Evolutionary conservation across 2,113 vertebrate species (phyloP).

Genomic region (Microtus ochrogaster): DNA sequence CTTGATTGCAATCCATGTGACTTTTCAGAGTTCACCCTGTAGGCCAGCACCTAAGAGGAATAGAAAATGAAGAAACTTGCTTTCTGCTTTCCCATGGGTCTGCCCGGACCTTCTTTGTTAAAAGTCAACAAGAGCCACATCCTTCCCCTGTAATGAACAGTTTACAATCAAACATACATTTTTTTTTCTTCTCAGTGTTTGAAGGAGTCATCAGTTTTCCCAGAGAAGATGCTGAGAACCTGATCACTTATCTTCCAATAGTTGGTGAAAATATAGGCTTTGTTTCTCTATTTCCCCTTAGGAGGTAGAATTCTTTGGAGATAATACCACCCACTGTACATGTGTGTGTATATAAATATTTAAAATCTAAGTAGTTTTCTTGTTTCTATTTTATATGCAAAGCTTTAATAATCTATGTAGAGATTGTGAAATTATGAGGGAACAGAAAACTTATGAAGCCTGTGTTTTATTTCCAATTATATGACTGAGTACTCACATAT

Average conservation of each 20-base stretch:
- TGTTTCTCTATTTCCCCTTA: not conserved
- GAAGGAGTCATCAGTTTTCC: not conserved
- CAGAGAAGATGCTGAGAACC: not conserved
- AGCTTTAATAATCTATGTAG: not conserved
- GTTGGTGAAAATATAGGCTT: not conserved
- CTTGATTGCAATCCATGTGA: conserved; percentile 62
- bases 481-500: not conserved
- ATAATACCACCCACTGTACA: not conserved
- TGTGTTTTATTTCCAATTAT: not conserved
- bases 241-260: not conserved
- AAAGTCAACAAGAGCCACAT: not conserved
- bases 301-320: not conserved
- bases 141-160: not conserved
- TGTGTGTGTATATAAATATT: not conserved
- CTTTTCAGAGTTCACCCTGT: not conserved
- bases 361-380: not conserved
- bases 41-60: conserved; percentile 9
- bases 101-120: not conserved
- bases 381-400: not conserved
- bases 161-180: not conserved
- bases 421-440: not conserved
- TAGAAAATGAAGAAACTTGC: conserved; percentile 20
- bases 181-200: not conserved
- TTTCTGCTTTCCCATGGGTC: not conserved
- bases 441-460: not conserved